Percentiles rank a stretch among this genome's conserved stretches.
These are phyloP conservation scores for Molothrus ater DNA, from an alignment of 2,797 vertebrate genomes.

Conservation along the genomic window DNA sequence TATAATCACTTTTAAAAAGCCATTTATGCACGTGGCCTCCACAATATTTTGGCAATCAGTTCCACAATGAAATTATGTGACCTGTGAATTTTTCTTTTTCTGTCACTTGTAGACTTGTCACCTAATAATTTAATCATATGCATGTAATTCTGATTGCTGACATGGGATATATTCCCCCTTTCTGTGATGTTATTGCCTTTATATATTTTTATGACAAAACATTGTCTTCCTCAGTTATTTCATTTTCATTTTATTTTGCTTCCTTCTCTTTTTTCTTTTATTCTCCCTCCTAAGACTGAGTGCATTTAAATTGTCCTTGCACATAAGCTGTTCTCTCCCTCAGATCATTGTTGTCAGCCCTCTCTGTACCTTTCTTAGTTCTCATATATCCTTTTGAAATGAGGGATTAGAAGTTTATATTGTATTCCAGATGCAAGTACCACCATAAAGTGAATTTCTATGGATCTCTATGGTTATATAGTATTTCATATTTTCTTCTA, in stretches of 20 bases:
- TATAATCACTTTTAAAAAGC: conserved; percentile 7
- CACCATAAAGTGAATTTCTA: conserved; percentile 1
- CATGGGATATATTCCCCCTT: neutral
- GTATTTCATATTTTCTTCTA: conserved; percentile 37
- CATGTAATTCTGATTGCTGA: neutral
- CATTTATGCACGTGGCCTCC: neutral
- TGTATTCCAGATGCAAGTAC: conserved; percentile 32
- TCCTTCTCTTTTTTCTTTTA: neutral
- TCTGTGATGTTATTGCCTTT: neutral
- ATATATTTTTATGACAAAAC: neutral
- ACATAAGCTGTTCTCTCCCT: neutral
- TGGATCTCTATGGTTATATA: neutral
- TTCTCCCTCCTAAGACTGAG: neutral
- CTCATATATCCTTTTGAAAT: conserved; percentile 39
- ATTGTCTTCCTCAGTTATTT: neutral
- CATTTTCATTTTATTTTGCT: neutral
- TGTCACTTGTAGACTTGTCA: neutral
- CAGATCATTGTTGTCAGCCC: neutral
- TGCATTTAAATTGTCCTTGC: neutral
- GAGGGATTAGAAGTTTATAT: conserved; percentile 27
- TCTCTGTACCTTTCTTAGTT: neutral
- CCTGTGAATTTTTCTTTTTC: neutral
- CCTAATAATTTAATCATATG: neutral
- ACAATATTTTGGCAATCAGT: neutral
- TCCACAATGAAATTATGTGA: neutral